Conservation (phyloP, 2,113 vertebrate genomes). For the Tichodroma muraria region DNA sequence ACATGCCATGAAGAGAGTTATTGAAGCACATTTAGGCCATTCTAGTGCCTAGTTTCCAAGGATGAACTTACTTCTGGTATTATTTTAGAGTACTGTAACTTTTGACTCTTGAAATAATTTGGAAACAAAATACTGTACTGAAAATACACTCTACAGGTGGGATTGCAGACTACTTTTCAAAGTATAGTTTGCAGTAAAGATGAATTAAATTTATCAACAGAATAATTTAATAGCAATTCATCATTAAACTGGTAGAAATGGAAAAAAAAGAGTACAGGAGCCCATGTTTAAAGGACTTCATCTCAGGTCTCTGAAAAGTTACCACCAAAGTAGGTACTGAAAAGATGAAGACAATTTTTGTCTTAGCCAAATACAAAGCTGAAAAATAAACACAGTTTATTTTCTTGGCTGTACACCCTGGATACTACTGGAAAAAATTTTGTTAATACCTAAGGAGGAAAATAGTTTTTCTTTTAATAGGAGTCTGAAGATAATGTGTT, state of each 20-base stretch:
- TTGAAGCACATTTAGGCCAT: not conserved
- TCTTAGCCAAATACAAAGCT: not conserved
- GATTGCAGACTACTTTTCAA: not conserved
- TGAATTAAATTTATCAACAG: not conserved
- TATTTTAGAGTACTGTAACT: not conserved
- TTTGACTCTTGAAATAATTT: not conserved
- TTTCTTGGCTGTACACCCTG: not conserved
- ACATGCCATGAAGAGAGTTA: not conserved
- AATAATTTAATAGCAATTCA: not conserved
- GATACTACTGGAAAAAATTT: not conserved
- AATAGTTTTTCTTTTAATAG: not conserved
- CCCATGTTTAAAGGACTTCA: not conserved
- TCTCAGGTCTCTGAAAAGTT: not conserved
- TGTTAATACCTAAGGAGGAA: not conserved
- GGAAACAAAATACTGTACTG: not conserved
- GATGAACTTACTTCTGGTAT: not conserved
- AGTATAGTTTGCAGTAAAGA: not conserved
- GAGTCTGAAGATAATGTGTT: not conserved
- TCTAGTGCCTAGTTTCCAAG: not conserved
- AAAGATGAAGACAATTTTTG: not conserved
- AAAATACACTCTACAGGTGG: not conserved
- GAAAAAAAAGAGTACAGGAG: not conserved
- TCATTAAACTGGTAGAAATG: not conserved
- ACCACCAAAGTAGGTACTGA: not conserved
- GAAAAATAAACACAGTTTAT: not conserved